phyloP scores from a whole-genome alignment of 2,113 vertebrate species.

The Cairina moschata region DNA sequence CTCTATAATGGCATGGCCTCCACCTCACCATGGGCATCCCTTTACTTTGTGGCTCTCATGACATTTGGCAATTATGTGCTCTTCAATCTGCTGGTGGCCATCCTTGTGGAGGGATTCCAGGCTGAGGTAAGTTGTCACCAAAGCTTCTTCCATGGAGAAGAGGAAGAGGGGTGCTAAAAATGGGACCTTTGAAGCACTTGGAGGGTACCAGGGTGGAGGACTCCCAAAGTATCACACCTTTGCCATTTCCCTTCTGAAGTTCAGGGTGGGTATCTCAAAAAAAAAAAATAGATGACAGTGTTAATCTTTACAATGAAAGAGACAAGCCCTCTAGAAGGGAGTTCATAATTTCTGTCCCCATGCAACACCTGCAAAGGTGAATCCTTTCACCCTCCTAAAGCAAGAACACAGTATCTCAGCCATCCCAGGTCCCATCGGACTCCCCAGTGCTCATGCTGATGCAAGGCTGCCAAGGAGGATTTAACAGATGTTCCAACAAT shows the following conservation, averaged over 20 bases:
- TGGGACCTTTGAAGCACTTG: background rate
- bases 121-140: conserved; percentile 84
- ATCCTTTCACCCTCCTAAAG: background rate
- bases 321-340: background rate
- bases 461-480: background rate
- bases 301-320: background rate
- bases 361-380: background rate
- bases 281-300: rapidly evolving
- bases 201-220: background rate
- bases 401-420: rapidly evolving
- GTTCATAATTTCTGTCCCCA: background rate
- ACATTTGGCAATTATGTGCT: conserved; percentile 97
- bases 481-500: background rate
- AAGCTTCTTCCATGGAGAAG: background rate
- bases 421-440: background rate
- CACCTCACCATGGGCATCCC: conserved; percentile 92
- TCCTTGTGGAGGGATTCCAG: conserved; percentile 96
- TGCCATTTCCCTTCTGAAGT: background rate
- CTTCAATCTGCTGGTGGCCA: conserved; percentile 96
- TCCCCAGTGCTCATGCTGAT: background rate
- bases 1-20: conserved; percentile 96
- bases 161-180: background rate
- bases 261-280: background rate
- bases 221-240: background rate
- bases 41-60: conserved; percentile 98